Conservation (phyloP, 2,797 vertebrate species). For the Adrianichthys oophorus region DNA sequence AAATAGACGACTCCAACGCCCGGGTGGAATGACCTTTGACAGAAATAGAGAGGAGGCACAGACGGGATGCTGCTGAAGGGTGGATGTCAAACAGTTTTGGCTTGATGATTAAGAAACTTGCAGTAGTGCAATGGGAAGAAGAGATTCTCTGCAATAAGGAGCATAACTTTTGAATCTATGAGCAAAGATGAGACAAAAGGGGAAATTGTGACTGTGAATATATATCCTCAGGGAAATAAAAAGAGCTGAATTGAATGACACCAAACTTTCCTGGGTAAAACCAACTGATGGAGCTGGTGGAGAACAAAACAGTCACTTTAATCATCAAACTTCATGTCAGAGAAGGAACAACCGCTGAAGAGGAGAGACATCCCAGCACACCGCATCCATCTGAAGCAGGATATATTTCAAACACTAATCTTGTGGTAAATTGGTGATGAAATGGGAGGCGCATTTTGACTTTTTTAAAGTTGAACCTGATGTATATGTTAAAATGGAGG, state of each 20-base stretch:
- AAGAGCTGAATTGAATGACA: no score
- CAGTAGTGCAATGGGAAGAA: constrained; percentile 9
- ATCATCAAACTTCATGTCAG: neutral
- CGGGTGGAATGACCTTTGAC: constrained; percentile 10
- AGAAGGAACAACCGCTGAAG: neutral
- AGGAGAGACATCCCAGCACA: neutral
- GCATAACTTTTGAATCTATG: constrained; percentile 1
- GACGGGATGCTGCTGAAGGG: neutral
- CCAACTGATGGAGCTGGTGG: neutral
- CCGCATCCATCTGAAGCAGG: no score
- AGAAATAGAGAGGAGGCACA: neutral
- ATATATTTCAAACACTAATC: no score
- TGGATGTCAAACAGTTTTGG: constrained; percentile 19
- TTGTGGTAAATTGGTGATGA: no score
- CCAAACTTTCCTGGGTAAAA: neutral
- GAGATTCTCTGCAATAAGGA: constrained; percentile 3
- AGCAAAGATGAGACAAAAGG: neutral
- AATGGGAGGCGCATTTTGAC: no score
- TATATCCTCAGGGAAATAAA: no score
- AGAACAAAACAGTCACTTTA: neutral
- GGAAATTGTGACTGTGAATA: neutral
- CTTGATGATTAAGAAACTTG: constrained; percentile 4
- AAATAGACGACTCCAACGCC: neutral
- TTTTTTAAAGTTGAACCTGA: no score
- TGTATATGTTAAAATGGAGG: no score